Conservation (phyloP, 2,797 vertebrate genomes). For the Catharus ustulatus region DNA sequence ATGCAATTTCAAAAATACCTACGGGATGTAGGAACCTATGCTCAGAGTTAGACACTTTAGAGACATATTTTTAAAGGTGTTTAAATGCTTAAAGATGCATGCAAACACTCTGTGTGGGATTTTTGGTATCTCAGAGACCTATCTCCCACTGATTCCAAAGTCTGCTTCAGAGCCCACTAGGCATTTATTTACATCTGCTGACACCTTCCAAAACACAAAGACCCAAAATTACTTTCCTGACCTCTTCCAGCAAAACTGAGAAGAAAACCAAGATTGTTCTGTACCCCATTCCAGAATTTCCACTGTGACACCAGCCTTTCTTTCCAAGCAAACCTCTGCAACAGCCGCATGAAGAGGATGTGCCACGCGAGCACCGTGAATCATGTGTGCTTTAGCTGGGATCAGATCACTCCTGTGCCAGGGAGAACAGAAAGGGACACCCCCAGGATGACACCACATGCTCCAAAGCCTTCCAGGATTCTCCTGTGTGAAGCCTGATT, state of each 20-base stretch:
- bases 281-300: not conserved
- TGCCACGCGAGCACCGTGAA: fast-evolving
- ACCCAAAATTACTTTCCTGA: not conserved
- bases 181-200: constrained; percentile 1
- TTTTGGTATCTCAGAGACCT: constrained; percentile 18
- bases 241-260: not conserved
- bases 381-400: fast-evolving
- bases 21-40: not conserved
- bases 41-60: not conserved
- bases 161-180: not conserved
- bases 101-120: constrained; percentile 20
- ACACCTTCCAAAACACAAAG: not conserved
- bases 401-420: fast-evolving
- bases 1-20: constrained; percentile 11
- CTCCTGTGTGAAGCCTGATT: not conserved
- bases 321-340: not conserved
- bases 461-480: not conserved
- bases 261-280: not conserved
- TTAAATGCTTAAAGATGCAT: constrained; percentile 33
- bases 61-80: constrained; percentile 41
- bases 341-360: fast-evolving
- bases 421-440: not conserved
- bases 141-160: not conserved
- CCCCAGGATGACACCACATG: not conserved
- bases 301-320: not conserved